Evolutionary conservation across 2,113 vertebrate genomes (phyloP).

Genomic region (Ciconia maguari): DNA sequence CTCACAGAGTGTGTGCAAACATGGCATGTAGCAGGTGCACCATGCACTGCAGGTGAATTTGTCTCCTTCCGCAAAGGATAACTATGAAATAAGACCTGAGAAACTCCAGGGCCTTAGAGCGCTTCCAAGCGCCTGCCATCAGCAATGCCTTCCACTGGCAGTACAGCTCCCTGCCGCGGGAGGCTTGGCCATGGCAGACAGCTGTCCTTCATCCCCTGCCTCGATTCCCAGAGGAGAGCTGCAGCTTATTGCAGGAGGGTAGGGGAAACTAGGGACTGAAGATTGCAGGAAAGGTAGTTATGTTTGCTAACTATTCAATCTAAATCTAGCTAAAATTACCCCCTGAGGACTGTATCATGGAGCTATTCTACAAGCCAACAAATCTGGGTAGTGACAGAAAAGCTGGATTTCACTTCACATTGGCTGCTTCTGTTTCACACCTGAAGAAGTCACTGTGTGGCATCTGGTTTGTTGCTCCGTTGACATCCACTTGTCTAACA

Average conservation of each 20-base stretch:
- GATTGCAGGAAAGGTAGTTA: neutral
- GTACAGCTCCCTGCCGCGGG: accelerated
- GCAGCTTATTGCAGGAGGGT: neutral
- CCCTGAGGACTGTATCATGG: neutral
- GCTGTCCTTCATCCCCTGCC: neutral
- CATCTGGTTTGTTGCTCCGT: neutral
- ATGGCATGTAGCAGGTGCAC: neutral
- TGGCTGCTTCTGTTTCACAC: neutral
- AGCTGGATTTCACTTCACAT: neutral
- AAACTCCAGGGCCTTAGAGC: neutral
- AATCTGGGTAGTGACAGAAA: neutral
- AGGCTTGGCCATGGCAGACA: neutral
- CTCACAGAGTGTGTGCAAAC: accelerated
- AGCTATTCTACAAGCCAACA: neutral
- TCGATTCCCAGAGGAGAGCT: neutral
- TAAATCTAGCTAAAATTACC: neutral
- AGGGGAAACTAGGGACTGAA: neutral
- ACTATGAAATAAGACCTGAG: neutral
- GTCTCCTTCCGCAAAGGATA: neutral
- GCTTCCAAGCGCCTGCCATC: neutral
- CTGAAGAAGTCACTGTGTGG: neutral
- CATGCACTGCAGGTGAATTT: neutral
- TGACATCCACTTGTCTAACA: neutral
- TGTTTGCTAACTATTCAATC: neutral
- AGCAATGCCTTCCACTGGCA: neutral